A percentile compares a stretch with the other conserved stretches of the same genome.
These are phyloP conservation scores for Netelia virgata DNA, from an alignment of 2,888 invertebrate species.

Conservation along the genomic window DNA sequence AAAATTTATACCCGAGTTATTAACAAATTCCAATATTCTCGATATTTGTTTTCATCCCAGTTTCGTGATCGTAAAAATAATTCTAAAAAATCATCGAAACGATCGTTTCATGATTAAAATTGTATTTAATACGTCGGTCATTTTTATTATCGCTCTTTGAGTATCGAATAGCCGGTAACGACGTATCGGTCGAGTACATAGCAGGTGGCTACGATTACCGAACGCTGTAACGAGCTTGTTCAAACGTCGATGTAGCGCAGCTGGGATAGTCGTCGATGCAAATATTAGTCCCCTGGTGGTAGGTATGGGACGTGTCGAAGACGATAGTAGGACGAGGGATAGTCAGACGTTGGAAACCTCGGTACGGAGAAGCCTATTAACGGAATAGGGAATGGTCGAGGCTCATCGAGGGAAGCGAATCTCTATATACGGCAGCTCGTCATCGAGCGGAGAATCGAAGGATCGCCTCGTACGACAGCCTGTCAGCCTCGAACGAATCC, in stretches of 20 bases:
- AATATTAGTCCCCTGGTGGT: conserved; percentile 18
- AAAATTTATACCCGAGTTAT: no score
- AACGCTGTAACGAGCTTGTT: background rate
- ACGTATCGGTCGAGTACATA: no score
- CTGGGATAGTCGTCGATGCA: conserved; percentile 26
- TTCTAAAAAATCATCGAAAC: no score
- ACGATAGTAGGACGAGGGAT: conserved; percentile 1
- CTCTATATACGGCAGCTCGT: background rate
- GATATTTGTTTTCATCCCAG: no score
- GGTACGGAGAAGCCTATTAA: conserved; percentile 23
- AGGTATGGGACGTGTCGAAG: conserved; percentile 8
- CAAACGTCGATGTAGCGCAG: conserved; percentile 6
- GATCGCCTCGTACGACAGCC: background rate
- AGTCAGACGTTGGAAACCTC: background rate
- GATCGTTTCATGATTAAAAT: no score
- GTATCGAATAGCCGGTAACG: no score
- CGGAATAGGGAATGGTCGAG: conserved; percentile 23
- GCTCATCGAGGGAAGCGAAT: background rate
- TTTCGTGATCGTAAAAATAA: no score
- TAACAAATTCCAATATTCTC: no score
- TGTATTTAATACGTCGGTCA: no score
- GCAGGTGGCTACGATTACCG: background rate
- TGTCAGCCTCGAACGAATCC: background rate
- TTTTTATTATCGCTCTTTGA: no score
- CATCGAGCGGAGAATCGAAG: conserved; percentile 6